Evolutionary conservation across 2,888 invertebrate genomes (phyloP).

Genomic region (Teinopalpus imperialis): DNA sequence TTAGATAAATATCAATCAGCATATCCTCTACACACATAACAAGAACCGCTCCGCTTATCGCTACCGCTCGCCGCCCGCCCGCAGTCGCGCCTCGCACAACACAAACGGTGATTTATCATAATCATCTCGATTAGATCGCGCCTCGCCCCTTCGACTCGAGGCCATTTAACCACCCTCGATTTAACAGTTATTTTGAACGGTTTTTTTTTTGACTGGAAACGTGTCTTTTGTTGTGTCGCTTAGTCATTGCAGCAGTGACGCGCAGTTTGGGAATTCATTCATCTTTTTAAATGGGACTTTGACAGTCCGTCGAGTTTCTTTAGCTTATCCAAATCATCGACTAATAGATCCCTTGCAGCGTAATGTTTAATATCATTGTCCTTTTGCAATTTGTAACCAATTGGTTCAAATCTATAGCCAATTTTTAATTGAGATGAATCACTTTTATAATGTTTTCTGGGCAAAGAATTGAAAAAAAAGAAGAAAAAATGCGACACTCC

Average conservation of each 20-base stretch:
- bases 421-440: too few species aligned
- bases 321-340: background rate
- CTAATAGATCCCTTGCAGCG: conserved; percentile 2
- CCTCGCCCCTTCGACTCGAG: conserved; percentile 58
- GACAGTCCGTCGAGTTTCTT: conserved; percentile 38
- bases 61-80: conserved; percentile 32
- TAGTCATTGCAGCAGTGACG: conserved; percentile 44
- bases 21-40: too few species aligned
- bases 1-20: too few species aligned
- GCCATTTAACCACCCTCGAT: conserved; percentile 74
- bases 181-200: conserved; percentile 74
- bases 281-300: conserved; percentile 45
- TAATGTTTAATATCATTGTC: too few species aligned
- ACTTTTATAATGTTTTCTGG: too few species aligned
- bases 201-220: conserved; percentile 56
- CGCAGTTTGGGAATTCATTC: conserved; percentile 44
- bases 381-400: too few species aligned
- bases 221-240: conserved; percentile 51
- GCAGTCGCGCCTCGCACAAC: conserved; percentile 35
- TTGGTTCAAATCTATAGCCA: too few species aligned
- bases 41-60: conserved; percentile 21
- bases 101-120: conserved; percentile 71
- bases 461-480: too few species aligned
- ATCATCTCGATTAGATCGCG: conserved; percentile 76
- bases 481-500: too few species aligned